Evolutionary conservation across 2,797 vertebrate species (phyloP), one percentile per base, ranked within the genome.

Genomic region (Hafferia zeledoni): DNA sequence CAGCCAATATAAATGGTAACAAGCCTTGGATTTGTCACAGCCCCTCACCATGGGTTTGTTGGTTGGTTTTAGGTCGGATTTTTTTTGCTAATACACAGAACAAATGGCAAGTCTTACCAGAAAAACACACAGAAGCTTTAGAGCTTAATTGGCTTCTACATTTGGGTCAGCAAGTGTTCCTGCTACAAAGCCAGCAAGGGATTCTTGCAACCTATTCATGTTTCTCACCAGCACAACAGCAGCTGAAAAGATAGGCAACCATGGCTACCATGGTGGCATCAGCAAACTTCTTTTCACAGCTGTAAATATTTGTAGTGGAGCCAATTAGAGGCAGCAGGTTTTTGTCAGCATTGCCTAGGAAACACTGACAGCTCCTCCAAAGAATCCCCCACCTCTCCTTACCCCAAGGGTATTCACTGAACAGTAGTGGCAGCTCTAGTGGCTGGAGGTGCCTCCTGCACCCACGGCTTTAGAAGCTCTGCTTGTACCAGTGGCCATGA

Each of bases 301-400:
- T 96, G 96, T 96, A 97, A 96, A 97, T 97, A 97, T 97, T 97
- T 97, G 91, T 95, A 87, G 93, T 86, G 86, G 74, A 93, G 94
- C 94, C 97, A 97, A 96, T 96, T 96, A 96, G 84, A 64, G 69
- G 93, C 84, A 13, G 87, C 24, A 25, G n/a, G 77, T 68, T 91
- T 95, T 96, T 96, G 92, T 91, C 76, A 83, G 92, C 63, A 89
- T 96, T 53, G 65, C 96, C 97, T 93, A 57, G 96, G 96, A 96
- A 92, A 96, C 96, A 46, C 91, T 78, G 0, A 96, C 91, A 85
- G 86, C 68, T 79, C 39, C 93, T 94, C 90, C 82, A 85, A 94
- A 93, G 93, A 93, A 95, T 93, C 82, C 85, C 81, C 70, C 87
- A 86, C 67, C 89, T 90, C 95, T 93, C 69, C 76, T n/a, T 9